These are phyloP conservation scores for fruit fly (Drosophila melanogaster) DNA, from an alignment of 1,140 invertebrate genomes.

Conservation along the genomic window Release_6_plus_ISO1_MT NT_037436.4:17420001-17420500, in stretches of 20 bases:
- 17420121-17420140: background rate
- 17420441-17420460: conserved; percentile 70
- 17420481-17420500: conserved; percentile 71
- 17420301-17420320: conserved; percentile 7
- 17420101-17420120: conserved; percentile 15
- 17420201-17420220: conserved; percentile 14
- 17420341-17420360: conserved; percentile 14
- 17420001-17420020: conserved; percentile 21
- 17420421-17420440: conserved; percentile 47
- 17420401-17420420: conserved; percentile 69
- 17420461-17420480: conserved; percentile 27
- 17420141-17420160: background rate
- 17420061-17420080: conserved; percentile 20
- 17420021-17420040: conserved; percentile 6
- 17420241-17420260: conserved; percentile 29
- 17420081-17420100: conserved; percentile 24
- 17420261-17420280: conserved; percentile 34
- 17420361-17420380: conserved; percentile 16
- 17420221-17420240: conserved; percentile 1
- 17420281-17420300: conserved; percentile 31
- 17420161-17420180: background rate
- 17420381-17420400: conserved; percentile 21
- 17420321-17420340: conserved; percentile 26
- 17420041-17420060: conserved; percentile 7
- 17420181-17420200: conserved; percentile 13